Conservation (phyloP, 2,797 vertebrate genomes). For the Protonibea diacanthus region DNA sequence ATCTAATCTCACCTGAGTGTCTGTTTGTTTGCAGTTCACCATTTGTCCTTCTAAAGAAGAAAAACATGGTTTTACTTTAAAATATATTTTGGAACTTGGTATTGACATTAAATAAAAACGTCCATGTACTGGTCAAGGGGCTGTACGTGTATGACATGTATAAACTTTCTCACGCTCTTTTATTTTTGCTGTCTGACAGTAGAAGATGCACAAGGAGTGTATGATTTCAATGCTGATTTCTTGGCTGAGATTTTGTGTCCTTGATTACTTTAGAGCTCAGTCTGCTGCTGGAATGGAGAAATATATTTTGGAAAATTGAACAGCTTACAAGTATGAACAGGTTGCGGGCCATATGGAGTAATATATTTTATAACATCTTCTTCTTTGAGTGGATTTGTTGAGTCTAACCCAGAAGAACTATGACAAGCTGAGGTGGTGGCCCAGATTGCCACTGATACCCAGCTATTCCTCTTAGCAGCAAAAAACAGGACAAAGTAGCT, state of each 20-base stretch:
- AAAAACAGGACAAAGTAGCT: neutral
- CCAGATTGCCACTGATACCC: neutral
- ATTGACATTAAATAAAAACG: neutral
- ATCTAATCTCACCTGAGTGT: neutral
- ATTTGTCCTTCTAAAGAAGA: neutral
- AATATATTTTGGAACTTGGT: neutral
- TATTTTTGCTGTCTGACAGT: neutral
- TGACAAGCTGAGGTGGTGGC: neutral
- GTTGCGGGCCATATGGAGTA: neutral
- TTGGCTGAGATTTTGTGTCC: constrained; percentile 4
- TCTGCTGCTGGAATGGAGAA: neutral
- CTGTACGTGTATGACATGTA: no score
- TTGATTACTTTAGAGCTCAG: neutral
- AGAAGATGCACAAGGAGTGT: neutral
- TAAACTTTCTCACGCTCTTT: neutral
- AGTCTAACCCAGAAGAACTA: neutral
- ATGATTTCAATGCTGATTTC: constrained; percentile 6
- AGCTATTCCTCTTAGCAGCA: neutral
- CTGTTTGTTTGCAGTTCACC: neutral
- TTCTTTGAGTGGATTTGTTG: neutral
- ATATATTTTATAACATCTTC: neutral
- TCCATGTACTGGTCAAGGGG: neutral
- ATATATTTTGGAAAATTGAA: neutral
- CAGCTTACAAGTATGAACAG: no score
- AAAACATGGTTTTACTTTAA: neutral